A percentile compares a stretch with the other conserved stretches of the same genome.
phyloP scores from a whole-genome alignment of 2,797 vertebrate species.

The Phataginus tetradactyla region DNA sequence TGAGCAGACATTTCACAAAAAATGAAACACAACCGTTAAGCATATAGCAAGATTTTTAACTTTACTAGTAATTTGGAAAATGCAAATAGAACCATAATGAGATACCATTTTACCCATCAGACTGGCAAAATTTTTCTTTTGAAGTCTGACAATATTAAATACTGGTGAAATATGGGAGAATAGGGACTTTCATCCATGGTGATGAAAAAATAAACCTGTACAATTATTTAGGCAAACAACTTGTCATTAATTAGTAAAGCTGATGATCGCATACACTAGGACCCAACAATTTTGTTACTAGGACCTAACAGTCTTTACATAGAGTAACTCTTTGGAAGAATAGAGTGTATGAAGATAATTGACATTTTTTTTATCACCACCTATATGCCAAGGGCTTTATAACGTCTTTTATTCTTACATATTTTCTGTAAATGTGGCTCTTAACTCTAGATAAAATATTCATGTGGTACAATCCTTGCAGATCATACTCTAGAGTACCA shows the following conservation, averaged over 20 bases:
- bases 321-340: not conserved
- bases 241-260: not conserved
- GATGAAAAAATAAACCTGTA: not conserved
- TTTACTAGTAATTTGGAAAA: not conserved
- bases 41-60: not conserved
- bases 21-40: not conserved
- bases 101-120: not conserved
- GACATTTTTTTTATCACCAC: not conserved
- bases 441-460: slow-evolving; percentile 81
- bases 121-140: not conserved
- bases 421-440: slow-evolving; percentile 49
- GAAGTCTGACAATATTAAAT: not conserved
- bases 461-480: slow-evolving; percentile 41
- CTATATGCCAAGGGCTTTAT: slow-evolving; percentile 4
- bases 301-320: not conserved
- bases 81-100: not conserved
- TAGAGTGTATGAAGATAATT: not conserved
- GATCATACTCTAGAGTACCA: slow-evolving; percentile 67
- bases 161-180: not conserved
- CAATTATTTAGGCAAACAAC: not conserved
- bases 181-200: not conserved
- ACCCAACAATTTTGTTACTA: not conserved
- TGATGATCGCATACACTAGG: not conserved
- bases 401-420: slow-evolving; percentile 26
- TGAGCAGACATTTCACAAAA: not conserved